Base-by-base conservation (phyloP, 2,888 invertebrate genomes). In the Habroteleia sp. region DNA sequence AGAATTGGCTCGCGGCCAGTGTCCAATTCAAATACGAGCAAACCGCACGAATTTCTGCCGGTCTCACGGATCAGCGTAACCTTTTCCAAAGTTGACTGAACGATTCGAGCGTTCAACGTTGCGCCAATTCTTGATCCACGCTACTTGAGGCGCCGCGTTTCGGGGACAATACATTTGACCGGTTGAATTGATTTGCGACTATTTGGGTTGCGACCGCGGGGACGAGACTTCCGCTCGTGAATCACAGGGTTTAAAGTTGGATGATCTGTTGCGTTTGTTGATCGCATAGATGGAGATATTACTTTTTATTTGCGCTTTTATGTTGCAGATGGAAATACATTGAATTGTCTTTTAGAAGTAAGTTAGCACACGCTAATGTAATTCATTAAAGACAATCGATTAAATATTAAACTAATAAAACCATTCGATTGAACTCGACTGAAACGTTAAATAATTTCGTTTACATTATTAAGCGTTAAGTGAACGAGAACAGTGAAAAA, bases 1-100 rank as follows among this genome's bases (percentile, higher is more conserved):
- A 41, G 41, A 56, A 14, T 63, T 63, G 69, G 63, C 63, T 41
- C 48, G 27, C 13, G 37, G 69, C 74, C 74, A 74, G 37, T 13
- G 8, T 29, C 16, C 39, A 33, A 46, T 74, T 62, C 46, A 68
- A 65, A 50, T 69, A 75, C 74, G 74, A 69, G 74, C 39, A 54
- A 33, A 62, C 8, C 42, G 37, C 29, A 10, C 17, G 25, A 63
- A 35, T 66, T 46, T 27, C 41, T 10, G n/a, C 7, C 35, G 16
- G 2, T 1, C 25, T n/a, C n/a, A n/a, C n/a, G n/a, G 20, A 20
- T 10, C 10, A 7, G 13, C 33, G 10, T 11, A 16, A 17, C 20
- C 17, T 39, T 39, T 39, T 41, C 23, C 11, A 20, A 20, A 3
- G 20, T 5, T 4, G 65, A 6, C 23, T 13, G 3, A 8, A 2